Conservation (phyloP, 2,888 invertebrate genomes). For the Habrosyne pyritoides region DNA sequence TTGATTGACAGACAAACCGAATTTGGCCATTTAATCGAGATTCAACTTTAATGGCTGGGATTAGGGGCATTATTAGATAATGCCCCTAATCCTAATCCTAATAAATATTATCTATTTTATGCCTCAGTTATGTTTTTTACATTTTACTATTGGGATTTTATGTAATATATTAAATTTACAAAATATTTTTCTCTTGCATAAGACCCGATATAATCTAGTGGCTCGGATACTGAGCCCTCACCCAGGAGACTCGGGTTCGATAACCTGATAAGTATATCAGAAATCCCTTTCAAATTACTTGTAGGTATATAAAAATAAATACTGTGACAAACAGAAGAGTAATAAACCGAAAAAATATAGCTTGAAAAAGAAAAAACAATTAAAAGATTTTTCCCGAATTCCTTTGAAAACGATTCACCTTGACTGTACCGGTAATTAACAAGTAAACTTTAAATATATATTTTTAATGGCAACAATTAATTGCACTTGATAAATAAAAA, state of each 20-base stretch:
- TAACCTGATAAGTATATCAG: slow-evolving; percentile 86
- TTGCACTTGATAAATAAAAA: slow-evolving; percentile 31
- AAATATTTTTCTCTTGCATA: neutral
- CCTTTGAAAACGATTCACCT: neutral
- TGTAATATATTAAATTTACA: neutral
- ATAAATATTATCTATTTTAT: too few relatives aligned
- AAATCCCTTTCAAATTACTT: slow-evolving; percentile 34
- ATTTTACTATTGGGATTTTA: neutral
- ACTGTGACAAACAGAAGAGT: neutral
- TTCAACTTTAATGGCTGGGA: neutral
- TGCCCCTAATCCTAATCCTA: too few relatives aligned
- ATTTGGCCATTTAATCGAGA: neutral
- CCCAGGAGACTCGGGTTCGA: slow-evolving; percentile 86
- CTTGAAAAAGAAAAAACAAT: neutral
- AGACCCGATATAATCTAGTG: slow-evolving; percentile 85
- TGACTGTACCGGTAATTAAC: slow-evolving; percentile 4
- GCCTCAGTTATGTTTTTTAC: neutral
- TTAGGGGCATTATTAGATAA: neutral
- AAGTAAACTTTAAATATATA: slow-evolving; percentile 9
- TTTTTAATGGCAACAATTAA: slow-evolving; percentile 25
- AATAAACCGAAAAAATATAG: neutral
- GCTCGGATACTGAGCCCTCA: too few relatives aligned
- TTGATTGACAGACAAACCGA: neutral
- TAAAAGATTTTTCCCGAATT: neutral
- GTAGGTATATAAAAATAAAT: neutral